phyloP scores from a whole-genome alignment of 2,113 vertebrate genomes.

The Bolborhynchus lineola region DNA sequence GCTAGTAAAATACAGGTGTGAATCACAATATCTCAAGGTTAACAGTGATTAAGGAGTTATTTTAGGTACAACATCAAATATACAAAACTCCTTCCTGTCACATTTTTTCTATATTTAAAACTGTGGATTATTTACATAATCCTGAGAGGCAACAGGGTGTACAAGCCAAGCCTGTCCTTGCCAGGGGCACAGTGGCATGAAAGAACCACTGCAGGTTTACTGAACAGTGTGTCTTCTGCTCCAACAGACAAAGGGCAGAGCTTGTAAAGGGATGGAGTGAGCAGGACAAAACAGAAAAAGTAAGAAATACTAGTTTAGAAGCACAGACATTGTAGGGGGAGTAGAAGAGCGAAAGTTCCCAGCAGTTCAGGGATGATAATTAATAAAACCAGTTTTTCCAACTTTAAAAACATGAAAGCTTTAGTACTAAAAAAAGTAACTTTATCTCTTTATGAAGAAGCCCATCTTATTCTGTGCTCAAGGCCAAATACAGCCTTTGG shows the following conservation, averaged over 20 bases:
- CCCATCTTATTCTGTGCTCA: neutral
- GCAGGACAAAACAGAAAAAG: neutral
- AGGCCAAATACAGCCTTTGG: neutral
- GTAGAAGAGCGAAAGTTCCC: neutral
- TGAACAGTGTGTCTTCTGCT: neutral
- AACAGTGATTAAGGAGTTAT: neutral
- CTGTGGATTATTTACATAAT: neutral
- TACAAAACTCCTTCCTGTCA: neutral
- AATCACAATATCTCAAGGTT: neutral
- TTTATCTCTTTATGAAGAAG: neutral
- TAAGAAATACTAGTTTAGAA: neutral
- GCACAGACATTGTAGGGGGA: neutral
- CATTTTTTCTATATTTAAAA: neutral
- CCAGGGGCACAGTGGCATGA: neutral
- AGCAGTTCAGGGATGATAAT: neutral
- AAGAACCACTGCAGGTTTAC: neutral
- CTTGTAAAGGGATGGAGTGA: neutral
- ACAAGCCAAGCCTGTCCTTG: neutral
- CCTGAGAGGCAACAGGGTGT: neutral
- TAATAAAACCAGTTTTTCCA: neutral
- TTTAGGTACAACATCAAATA: neutral
- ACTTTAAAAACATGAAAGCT: neutral
- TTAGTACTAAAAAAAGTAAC: neutral
- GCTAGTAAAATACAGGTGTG: neutral
- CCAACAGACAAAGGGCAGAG: neutral